phyloP scores from a whole-genome alignment of 2,113 vertebrate species.

The Myotis brandtii region DNA sequence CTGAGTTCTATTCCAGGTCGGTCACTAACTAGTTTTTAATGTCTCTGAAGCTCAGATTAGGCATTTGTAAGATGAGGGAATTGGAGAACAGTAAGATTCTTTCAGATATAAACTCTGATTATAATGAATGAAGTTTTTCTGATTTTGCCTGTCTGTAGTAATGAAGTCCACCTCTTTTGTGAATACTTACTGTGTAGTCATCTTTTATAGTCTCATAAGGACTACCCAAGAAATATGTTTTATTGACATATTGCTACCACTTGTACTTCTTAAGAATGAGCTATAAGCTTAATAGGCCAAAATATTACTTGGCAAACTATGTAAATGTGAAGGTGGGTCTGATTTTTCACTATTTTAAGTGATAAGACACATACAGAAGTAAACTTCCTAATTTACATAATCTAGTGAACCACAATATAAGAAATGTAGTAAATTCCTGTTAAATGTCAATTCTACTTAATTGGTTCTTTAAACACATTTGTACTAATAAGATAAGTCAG shows the following conservation, averaged over 20 bases:
- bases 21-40: not conserved
- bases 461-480: slow-evolving; percentile 39
- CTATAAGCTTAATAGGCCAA: not conserved
- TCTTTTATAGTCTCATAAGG: not conserved
- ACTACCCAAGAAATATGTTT: not conserved
- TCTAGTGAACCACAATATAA: not conserved
- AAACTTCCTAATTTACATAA: not conserved
- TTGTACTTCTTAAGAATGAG: not conserved
- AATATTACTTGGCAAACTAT: slow-evolving; percentile 35
- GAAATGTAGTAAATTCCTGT: not conserved
- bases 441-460: slow-evolving; percentile 43
- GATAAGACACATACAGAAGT: not conserved
- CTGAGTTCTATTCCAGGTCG: not conserved
- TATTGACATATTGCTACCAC: not conserved
- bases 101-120: not conserved
- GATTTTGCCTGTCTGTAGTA: not conserved
- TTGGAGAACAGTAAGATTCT: not conserved
- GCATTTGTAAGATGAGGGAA: not conserved
- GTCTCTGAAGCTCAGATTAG: not conserved
- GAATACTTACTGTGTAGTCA: not conserved
- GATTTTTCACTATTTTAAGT: not conserved
- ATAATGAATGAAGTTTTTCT: not conserved
- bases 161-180: not conserved
- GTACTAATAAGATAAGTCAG: slow-evolving; percentile 6
- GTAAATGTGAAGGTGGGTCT: slow-evolving; percentile 29